These are phyloP conservation scores for Coilia nasus DNA, from an alignment of 2,797 vertebrate genomes.

Conservation along the genomic window DNA sequence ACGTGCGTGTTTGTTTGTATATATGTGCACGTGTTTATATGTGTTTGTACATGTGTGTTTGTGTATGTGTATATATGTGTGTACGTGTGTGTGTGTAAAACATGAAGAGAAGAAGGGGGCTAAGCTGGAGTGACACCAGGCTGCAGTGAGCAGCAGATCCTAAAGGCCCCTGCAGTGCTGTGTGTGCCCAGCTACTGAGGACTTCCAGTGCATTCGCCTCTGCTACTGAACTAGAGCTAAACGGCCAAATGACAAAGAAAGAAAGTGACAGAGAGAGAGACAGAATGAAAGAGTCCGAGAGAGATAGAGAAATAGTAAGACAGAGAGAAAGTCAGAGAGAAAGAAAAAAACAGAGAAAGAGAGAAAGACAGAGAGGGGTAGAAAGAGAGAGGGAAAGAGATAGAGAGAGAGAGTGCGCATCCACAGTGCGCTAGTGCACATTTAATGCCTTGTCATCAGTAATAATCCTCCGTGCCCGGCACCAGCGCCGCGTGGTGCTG, in stretches of 20 bases:
- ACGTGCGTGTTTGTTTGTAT: neutral
- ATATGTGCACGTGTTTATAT: neutral
- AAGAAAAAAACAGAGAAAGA: too few species aligned
- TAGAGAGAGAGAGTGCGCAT: constrained; percentile 56
- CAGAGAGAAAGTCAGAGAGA: constrained; percentile 34
- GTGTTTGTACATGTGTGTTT: neutral
- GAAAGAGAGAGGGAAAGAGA: too few species aligned
- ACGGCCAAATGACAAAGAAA: constrained; percentile 56
- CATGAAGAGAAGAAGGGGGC: constrained; percentile 27
- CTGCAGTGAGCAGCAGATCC: constrained; percentile 69
- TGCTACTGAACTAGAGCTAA: constrained; percentile 72
- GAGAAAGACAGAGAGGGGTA: too few species aligned
- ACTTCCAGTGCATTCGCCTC: constrained; percentile 19
- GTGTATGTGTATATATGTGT: constrained; percentile 9
- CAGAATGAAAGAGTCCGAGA: too few species aligned
- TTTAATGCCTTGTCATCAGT: constrained; percentile 76
- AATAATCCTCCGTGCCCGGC: constrained; percentile 72
- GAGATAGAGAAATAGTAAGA: too few species aligned
- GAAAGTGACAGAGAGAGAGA: too few species aligned
- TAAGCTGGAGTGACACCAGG: constrained; percentile 77
- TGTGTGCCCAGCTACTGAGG: constrained; percentile 58
- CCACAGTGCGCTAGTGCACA: constrained; percentile 70
- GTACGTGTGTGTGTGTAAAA: neutral
- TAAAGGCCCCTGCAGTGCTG: constrained; percentile 60
- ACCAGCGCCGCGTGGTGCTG: constrained; percentile 62